phyloP scores from a whole-genome alignment of 92 coral and sea anemone genomes.

The Scolanthus callimorphus region DNA sequence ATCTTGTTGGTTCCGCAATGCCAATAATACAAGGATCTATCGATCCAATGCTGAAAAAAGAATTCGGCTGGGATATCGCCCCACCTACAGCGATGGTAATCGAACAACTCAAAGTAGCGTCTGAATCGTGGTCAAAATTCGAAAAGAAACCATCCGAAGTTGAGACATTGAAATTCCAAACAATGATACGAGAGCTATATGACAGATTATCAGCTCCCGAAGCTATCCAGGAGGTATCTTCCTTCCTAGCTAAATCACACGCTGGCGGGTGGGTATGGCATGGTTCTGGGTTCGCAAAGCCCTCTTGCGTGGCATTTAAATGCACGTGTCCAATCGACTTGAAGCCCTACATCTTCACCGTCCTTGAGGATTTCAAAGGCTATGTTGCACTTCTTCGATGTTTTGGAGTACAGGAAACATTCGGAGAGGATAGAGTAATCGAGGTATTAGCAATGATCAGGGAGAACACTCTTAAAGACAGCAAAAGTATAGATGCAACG shows the following conservation, averaged over 20 bases:
- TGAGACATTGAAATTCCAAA: constrained; percentile 71
- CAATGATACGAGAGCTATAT: constrained; percentile 78
- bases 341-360: constrained; percentile 55
- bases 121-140: constrained; percentile 46
- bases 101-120: constrained; percentile 67
- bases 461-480: constrained; percentile 39
- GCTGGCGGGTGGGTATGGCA: constrained; percentile 87
- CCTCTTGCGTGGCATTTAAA: constrained; percentile 67
- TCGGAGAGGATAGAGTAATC: constrained; percentile 57
- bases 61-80: constrained; percentile 80
- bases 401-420: constrained; percentile 67
- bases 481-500: constrained; percentile 21
- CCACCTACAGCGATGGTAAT: constrained; percentile 67
- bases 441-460: constrained; percentile 59
- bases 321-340: constrained; percentile 65
- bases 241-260: constrained; percentile 31
- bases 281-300: constrained; percentile 76
- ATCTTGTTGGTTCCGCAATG: constrained; percentile 82
- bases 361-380: constrained; percentile 65
- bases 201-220: constrained; percentile 52
- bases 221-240: constrained; percentile 39
- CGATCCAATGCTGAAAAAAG: constrained; percentile 57
- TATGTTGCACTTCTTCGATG: constrained; percentile 46
- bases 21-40: constrained; percentile 67
- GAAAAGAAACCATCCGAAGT: constrained; percentile 49